Evolutionary conservation across 1,140 invertebrate species (phyloP).

Genomic region (Heliconius hermathena): DNA sequence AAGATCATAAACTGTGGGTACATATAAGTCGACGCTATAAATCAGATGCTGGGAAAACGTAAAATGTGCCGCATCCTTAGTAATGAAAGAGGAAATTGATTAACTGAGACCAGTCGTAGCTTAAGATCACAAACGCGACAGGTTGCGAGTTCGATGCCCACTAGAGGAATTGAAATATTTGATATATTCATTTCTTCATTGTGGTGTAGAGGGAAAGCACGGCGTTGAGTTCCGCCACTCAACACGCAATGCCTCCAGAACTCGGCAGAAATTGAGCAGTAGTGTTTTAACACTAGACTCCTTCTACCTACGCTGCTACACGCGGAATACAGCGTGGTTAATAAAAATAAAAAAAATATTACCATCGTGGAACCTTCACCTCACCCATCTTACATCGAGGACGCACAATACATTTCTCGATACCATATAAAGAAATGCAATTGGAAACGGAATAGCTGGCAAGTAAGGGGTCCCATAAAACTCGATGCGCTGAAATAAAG

Average conservation of each 20-base stretch:
- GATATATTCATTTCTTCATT: too few species aligned
- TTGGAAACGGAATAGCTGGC: slow-evolving; percentile 49
- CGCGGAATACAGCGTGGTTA: too few species aligned
- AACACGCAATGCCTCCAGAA: too few species aligned
- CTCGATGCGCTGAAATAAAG: slow-evolving; percentile 60
- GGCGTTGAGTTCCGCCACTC: too few species aligned
- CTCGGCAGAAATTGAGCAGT: too few species aligned
- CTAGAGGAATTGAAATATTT: too few species aligned
- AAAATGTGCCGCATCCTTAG: background rate
- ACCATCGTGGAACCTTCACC: slow-evolving; percentile 6
- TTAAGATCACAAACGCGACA: too few species aligned
- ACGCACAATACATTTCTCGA: slow-evolving; percentile 20
- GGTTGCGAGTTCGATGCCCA: too few species aligned
- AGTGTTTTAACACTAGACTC: too few species aligned
- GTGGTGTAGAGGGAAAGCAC: too few species aligned
- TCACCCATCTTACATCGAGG: slow-evolving; percentile 1
- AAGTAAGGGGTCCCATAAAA: slow-evolving; percentile 51
- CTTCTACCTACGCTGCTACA: too few species aligned
- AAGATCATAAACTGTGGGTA: background rate
- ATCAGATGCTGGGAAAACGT: background rate
- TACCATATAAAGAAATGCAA: slow-evolving; percentile 54
- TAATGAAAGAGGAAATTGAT: slow-evolving; percentile 1
- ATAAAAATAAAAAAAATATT: background rate
- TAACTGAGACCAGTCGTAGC: background rate
- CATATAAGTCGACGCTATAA: background rate